Conservation (phyloP, 2,113 vertebrate species). For the Sminthopsis crassicaudata region DNA sequence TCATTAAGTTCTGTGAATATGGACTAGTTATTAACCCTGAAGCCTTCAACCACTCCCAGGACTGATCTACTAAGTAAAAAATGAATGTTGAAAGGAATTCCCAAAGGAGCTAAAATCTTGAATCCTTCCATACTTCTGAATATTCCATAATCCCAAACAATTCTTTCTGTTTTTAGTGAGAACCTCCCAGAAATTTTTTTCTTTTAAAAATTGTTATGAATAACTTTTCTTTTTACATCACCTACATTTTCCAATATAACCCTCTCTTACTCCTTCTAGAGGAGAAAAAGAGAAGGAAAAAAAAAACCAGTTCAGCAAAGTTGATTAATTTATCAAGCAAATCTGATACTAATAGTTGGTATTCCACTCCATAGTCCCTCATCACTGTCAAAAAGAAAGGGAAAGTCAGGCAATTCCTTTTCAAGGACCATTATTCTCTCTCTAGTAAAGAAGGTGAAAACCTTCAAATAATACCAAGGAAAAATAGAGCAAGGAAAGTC, state of each 20-base stretch:
- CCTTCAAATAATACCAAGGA: conserved; percentile 15
- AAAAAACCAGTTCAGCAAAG: neutral
- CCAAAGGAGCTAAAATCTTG: conserved; percentile 14
- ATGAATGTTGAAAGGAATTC: too few relatives aligned
- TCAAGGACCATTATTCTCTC: conserved; percentile 12
- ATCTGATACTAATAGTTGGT: neutral
- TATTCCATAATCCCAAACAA: neutral
- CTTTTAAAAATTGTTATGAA: neutral
- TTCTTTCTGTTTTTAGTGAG: conserved; percentile 4
- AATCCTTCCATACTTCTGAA: too few relatives aligned
- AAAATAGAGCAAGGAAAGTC: neutral
- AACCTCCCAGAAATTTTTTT: neutral
- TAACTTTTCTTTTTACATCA: neutral
- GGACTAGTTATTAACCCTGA: too few relatives aligned
- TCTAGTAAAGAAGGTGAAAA: conserved; percentile 44
- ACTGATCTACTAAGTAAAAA: too few relatives aligned
- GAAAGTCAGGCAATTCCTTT: conserved; percentile 19
- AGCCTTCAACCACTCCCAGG: too few relatives aligned
- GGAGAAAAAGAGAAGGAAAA: neutral
- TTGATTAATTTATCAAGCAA: neutral
- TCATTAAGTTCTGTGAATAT: too few relatives aligned
- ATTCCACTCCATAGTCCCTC: neutral
- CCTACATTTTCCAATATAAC: neutral
- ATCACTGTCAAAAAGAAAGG: neutral
- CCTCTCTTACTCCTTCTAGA: neutral